Base-by-base conservation (phyloP, 2,888 invertebrate genomes). In the Rugalucina vietnamica region DNA sequence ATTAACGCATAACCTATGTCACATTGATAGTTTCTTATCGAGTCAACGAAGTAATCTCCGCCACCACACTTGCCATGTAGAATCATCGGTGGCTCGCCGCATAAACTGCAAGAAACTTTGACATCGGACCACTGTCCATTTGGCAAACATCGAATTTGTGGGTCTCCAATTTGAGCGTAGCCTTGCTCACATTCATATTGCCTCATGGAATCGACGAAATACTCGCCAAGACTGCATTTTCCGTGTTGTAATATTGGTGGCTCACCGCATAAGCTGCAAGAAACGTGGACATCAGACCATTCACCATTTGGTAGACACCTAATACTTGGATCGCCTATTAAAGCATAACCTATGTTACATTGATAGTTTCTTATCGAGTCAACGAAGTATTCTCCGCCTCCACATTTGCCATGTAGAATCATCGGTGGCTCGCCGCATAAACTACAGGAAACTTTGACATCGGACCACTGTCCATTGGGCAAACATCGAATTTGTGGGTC, bases 301-400 rank as follows among this genome's bases (percentile, higher is more conserved):
- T 37, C 54, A 18, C 84, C 84, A 34, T 82, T 60, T n/a, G 82
- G 43, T 12, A 69, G 5, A 34, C 87, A 87, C 36, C 36, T 27
- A 14, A 87, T 84, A 2, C 50, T n/a, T n/a, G 76, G 71, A 29
- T 80, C 65, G 21, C 87, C 87, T 1, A 87, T 72, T 0, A 72
- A 74, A 8, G 69, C 37, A 69, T 82, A 87, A 5, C 87, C 87
- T 2, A 77, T 60, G 2, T 75, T 18, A 29, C 87, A 87, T 18
- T 18, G 34, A 37, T 69, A 82, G 0, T 14, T 32, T 72, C 87
- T 43, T 1, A 0, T 50, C 10, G 82, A n/a, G 8, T 79, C 82
- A 18, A 87, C 43, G 0, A 43, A 77, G 60, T 65, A 50, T 3
- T 82, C 75, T 24, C 77, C 82, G 12, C 71, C 81, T 0, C 69